These are phyloP conservation scores for Toxostoma redivivum DNA, from an alignment of 2,113 vertebrate genomes.

Conservation along the genomic window DNA sequence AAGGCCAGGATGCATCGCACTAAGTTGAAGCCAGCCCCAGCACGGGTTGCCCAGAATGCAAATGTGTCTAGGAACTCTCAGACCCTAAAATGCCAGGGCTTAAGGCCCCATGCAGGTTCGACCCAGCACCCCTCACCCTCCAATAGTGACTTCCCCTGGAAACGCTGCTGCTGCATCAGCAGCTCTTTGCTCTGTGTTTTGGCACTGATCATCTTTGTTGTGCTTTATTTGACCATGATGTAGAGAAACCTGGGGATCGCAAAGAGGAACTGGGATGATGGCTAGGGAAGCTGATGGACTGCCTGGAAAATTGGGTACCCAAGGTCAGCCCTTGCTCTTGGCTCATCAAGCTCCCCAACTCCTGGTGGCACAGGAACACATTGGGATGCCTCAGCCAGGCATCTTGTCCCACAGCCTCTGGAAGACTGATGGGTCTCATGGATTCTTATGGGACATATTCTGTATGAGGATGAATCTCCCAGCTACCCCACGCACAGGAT, in stretches of 20 bases:
- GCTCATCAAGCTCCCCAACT: background rate
- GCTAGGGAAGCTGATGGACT: background rate
- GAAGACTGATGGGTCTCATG: background rate
- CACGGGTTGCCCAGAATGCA: fast-evolving
- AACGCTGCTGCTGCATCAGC: background rate
- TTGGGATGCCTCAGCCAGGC: background rate
- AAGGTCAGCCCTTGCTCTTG: background rate
- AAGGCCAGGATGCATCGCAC: background rate
- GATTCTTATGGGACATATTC: background rate
- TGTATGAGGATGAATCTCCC: background rate
- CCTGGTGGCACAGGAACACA: background rate
- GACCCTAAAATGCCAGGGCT: fast-evolving
- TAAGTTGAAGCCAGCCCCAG: background rate
- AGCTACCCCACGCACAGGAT: background rate
- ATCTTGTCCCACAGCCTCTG: background rate
- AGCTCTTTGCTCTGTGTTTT: background rate
- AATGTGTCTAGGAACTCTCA: background rate
- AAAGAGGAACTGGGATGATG: background rate
- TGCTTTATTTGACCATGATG: background rate
- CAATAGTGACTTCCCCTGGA: background rate
- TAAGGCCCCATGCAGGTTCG: fast-evolving
- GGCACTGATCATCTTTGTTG: background rate
- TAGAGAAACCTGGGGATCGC: fast-evolving
- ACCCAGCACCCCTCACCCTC: background rate
- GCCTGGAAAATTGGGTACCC: background rate